Evolutionary conservation across 2,888 invertebrate species (phyloP).

Genomic region (Pandemis cinnamomeana): DNA sequence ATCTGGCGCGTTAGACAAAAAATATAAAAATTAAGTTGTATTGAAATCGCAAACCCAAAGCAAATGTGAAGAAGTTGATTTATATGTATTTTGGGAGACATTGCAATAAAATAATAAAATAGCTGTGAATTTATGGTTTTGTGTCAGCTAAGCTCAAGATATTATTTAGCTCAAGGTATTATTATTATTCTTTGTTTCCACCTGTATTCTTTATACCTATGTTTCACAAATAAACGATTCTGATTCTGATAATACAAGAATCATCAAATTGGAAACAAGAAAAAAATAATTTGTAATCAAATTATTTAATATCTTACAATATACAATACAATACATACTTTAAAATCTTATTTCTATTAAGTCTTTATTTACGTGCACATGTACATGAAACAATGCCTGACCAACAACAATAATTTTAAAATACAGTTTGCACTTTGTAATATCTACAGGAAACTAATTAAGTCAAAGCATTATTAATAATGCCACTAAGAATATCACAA

Average conservation of each 20-base stretch:
- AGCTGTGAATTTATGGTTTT: too few species aligned
- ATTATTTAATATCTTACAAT: conserved; percentile 52
- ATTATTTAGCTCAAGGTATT: too few species aligned
- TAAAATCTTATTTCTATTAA: conserved; percentile 59
- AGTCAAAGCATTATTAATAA: conserved; percentile 44
- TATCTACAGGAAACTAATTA: conserved; percentile 28
- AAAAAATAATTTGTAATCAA: conserved; percentile 47
- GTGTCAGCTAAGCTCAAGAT: too few species aligned
- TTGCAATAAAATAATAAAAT: too few species aligned
- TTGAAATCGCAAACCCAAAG: too few species aligned
- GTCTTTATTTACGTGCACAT: conserved; percentile 71
- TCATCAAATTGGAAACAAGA: not conserved
- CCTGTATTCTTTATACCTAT: too few species aligned
- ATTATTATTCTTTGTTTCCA: too few species aligned
- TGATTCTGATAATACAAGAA: not conserved
- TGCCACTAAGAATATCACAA: conserved; percentile 53
- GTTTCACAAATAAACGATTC: too few species aligned
- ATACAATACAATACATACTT: conserved; percentile 43
- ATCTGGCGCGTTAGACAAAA: too few species aligned
- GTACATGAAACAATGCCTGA: conserved; percentile 48
- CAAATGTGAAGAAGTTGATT: too few species aligned
- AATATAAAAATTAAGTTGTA: too few species aligned
- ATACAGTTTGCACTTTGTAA: conserved; percentile 36
- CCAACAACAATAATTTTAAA: conserved; percentile 37
- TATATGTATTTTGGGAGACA: too few species aligned